phyloP scores from a whole-genome alignment of 2,113 vertebrate genomes.

The Pavo muticus region DNA sequence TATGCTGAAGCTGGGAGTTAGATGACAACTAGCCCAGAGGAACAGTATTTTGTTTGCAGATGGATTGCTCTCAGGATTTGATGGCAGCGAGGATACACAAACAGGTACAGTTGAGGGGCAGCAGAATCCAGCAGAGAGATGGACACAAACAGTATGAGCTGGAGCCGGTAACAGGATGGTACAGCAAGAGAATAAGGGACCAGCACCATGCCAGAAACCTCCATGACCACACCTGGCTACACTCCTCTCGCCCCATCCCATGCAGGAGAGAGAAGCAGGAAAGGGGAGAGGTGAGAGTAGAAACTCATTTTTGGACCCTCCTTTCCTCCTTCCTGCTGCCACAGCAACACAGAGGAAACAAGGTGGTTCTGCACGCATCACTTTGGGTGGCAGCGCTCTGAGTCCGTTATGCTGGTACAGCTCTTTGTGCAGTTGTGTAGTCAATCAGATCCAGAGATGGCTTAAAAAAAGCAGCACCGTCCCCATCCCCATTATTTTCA shows the following conservation, averaged over 20 bases:
- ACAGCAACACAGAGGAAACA: neutral
- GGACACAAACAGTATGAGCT: neutral
- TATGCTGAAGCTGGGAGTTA: neutral
- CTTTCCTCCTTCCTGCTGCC: neutral
- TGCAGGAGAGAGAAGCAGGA: neutral
- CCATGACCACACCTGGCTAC: neutral
- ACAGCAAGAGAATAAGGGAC: neutral
- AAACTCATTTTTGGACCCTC: neutral
- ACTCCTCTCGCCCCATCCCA: neutral
- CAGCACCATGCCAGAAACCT: neutral
- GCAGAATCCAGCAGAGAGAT: neutral
- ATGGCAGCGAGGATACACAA: neutral
- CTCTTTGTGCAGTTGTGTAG: neutral
- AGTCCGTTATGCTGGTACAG: neutral
- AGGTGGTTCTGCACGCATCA: neutral
- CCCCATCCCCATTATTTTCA: slow-evolving; percentile 36
- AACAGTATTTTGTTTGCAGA: neutral
- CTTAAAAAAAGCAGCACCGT: neutral
- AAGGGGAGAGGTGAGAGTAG: neutral
- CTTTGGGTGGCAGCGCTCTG: neutral
- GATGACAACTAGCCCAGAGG: neutral
- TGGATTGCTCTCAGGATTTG: neutral
- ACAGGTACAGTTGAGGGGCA: neutral
- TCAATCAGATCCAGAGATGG: neutral
- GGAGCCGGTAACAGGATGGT: neutral